Percentiles rank a stretch among this genome's conserved stretches.
Conservation (phyloP, 1,140 invertebrate species). For the Lethocerus indicus region DNA sequence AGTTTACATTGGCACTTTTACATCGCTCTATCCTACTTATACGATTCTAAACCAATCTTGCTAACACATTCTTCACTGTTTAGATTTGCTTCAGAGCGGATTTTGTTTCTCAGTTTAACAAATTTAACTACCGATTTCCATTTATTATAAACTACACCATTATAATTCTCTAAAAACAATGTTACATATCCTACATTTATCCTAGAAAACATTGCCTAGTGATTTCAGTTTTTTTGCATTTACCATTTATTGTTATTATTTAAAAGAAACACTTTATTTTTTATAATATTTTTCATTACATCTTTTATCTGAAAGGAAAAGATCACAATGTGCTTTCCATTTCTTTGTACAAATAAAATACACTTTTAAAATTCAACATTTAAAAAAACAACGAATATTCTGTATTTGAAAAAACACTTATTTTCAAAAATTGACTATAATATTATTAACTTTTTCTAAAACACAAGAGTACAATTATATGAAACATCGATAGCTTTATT, state of each 20-base stretch:
- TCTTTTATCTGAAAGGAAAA: conserved; percentile 7
- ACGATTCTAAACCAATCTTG: too few relatives aligned
- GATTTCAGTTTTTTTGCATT: neutral
- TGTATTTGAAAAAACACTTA: conserved; percentile 6
- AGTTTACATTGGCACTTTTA: too few relatives aligned
- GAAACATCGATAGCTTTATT: neutral
- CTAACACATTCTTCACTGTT: too few relatives aligned
- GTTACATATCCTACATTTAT: neutral
- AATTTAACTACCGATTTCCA: neutral
- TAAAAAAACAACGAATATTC: conserved; percentile 1
- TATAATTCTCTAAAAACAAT: neutral
- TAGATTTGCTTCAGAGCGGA: too few relatives aligned
- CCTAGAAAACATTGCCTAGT: neutral
- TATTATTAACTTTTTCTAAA: conserved; percentile 1
- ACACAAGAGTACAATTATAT: neutral
- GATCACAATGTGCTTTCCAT: conserved; percentile 12
- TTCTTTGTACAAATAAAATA: conserved; percentile 6
- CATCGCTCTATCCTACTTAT: too few relatives aligned
- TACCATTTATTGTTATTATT: too few relatives aligned
- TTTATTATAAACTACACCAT: neutral
- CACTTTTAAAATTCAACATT: conserved; percentile 11
- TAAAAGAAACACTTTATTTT: neutral
- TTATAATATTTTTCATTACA: neutral
- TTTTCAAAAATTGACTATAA: neutral
- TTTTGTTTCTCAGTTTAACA: too few relatives aligned